Conservation (phyloP, 2,113 vertebrate genomes). For the Vidua macroura region DNA sequence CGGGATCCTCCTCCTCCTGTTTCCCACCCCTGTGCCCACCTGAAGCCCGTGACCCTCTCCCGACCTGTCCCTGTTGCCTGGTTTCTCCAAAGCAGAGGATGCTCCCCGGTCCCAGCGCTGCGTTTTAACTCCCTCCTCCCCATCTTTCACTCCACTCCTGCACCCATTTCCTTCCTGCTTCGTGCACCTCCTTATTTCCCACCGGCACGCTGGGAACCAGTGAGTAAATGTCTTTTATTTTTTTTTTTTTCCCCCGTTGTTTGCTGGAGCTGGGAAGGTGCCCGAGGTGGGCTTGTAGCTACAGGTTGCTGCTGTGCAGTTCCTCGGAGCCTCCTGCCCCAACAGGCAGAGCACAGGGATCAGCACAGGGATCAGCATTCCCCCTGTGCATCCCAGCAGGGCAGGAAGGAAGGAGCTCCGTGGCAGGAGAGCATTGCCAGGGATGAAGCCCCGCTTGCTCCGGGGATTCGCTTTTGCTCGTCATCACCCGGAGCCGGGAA, state of each 20-base stretch:
- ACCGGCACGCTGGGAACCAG: neutral
- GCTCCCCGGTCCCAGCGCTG: neutral
- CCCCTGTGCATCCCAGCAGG: neutral
- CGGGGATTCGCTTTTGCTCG: neutral
- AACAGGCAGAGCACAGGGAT: neutral
- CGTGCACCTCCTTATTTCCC: neutral
- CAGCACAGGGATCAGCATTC: neutral
- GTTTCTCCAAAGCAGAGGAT: neutral
- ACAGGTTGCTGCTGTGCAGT: slow-evolving; percentile 4
- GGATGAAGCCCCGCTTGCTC: neutral
- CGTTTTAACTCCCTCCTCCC: neutral
- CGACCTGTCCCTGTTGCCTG: neutral
- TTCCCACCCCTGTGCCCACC: neutral
- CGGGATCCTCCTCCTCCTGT: accelerated
- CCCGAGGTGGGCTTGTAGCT: neutral
- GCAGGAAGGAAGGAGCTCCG: neutral
- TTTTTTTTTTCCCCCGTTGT: neutral
- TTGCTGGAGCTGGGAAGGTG: neutral
- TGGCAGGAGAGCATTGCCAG: neutral
- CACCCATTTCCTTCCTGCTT: neutral
- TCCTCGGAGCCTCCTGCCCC: neutral
- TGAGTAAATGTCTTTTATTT: neutral
- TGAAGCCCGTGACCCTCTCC: neutral
- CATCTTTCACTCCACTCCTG: neutral
- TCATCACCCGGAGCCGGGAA: neutral